phyloP scores from a whole-genome alignment of 2,113 vertebrate species.

The Elaphurus davidianus region DNA sequence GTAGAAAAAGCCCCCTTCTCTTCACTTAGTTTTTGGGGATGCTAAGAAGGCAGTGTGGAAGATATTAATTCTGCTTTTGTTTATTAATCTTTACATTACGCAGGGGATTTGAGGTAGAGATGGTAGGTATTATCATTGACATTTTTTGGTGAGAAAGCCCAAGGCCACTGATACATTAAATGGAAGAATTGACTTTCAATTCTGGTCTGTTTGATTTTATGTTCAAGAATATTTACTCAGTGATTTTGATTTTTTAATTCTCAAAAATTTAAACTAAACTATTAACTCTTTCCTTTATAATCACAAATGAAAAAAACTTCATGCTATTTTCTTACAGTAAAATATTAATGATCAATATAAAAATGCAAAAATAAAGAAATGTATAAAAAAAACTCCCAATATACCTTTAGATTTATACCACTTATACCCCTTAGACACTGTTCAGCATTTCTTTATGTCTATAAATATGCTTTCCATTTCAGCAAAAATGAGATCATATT shows the following conservation, averaged over 20 bases:
- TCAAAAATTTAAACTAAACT: not conserved
- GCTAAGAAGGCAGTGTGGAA: not conserved
- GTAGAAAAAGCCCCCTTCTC: not conserved
- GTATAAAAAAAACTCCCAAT: not conserved
- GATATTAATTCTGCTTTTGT: not conserved
- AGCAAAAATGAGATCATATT: not conserved
- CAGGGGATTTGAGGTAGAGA: not conserved
- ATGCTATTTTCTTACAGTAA: not conserved
- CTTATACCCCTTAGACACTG: not conserved
- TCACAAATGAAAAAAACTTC: not conserved
- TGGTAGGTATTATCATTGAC: not conserved
- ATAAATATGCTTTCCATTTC: not conserved
- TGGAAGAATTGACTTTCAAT: not conserved
- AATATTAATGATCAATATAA: not conserved
- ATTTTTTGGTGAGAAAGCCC: not conserved
- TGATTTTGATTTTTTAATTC: slow-evolving; percentile 23
- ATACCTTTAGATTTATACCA: slow-evolving; percentile 32
- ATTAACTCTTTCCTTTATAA: not conserved
- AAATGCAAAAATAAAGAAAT: not conserved
- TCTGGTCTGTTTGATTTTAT: not conserved
- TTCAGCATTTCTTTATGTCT: not conserved
- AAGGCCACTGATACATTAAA: not conserved
- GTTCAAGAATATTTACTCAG: not conserved
- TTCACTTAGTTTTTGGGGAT: not conserved
- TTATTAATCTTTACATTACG: not conserved